These are phyloP conservation scores for Drosophila watanabei DNA, from an alignment of 1,140 invertebrate genomes.

Conservation along the genomic window DNA sequence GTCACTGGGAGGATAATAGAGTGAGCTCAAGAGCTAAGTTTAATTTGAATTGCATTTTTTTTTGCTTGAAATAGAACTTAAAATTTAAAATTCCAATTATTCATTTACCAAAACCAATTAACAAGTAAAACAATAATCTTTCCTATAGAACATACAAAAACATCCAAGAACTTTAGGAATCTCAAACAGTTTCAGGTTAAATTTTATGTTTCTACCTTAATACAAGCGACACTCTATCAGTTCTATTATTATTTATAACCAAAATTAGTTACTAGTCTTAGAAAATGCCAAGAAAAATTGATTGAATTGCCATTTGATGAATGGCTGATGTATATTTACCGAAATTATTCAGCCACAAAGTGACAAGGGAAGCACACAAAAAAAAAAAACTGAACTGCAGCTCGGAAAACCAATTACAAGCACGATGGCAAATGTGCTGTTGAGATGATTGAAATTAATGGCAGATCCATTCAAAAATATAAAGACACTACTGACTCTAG, in stretches of 20 bases:
- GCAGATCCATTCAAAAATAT: conserved; percentile 45
- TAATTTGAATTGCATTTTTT: background rate
- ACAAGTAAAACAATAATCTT: no score
- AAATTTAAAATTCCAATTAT: background rate
- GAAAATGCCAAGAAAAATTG: conserved; percentile 42
- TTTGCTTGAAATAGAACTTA: background rate
- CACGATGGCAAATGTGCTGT: conserved; percentile 29
- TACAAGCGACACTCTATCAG: background rate
- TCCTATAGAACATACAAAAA: background rate
- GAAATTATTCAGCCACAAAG: conserved; percentile 23
- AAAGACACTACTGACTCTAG: conserved; percentile 20
- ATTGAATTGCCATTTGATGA: conserved; percentile 52
- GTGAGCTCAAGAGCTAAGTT: no score
- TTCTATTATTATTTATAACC: conserved; percentile 25
- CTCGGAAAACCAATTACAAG: conserved; percentile 33
- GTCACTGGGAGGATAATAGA: background rate
- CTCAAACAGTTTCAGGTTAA: background rate
- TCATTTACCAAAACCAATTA: background rate
- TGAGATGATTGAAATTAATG: conserved; percentile 61
- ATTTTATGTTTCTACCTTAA: no score
- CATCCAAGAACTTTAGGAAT: background rate
- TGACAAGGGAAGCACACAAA: conserved; percentile 31
- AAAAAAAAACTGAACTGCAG: background rate
- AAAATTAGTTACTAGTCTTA: conserved; percentile 15
- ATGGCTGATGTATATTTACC: conserved; percentile 4